Conservation (phyloP, 2,113 vertebrate species). For the Arenaria interpres region DNA sequence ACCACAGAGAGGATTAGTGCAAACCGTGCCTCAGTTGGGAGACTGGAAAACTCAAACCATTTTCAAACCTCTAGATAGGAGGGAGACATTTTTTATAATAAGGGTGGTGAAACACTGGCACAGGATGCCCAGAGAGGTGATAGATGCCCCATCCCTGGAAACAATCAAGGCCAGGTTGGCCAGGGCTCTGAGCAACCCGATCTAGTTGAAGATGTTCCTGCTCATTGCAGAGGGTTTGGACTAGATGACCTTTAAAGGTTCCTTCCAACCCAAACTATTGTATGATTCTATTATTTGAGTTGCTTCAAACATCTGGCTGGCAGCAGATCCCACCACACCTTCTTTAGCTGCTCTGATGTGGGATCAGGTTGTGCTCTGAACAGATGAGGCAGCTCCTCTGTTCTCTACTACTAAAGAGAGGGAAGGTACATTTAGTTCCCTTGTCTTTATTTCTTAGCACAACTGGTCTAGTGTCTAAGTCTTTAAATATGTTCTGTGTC, state of each 20-base stretch:
- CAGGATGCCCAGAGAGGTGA: not conserved
- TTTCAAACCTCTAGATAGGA: not conserved
- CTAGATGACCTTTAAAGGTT: not conserved
- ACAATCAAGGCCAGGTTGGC: not conserved
- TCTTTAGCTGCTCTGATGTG: not conserved
- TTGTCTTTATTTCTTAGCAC: not conserved
- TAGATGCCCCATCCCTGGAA: not conserved
- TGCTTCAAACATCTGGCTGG: not conserved
- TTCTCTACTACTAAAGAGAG: not conserved
- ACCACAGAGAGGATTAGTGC: not conserved
- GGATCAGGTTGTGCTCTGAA: not conserved
- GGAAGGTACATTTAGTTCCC: not conserved
- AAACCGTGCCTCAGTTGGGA: not conserved
- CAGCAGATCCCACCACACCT: not conserved
- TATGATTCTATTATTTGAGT: not conserved
- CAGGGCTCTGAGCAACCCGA: not conserved
- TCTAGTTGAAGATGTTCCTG: not conserved
- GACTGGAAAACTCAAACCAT: not conserved
- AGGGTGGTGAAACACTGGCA: not conserved
- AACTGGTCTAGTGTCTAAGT: not conserved
- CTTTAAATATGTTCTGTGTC: not conserved
- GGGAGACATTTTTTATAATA: not conserved
- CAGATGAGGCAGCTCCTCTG: not conserved
- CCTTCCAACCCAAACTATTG: not conserved
- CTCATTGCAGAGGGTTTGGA: rapidly evolving